Evolutionary conservation across 2,113 vertebrate genomes (phyloP), one percentile per base, ranked within the genome.

Genomic region (Tenebrosternarchus preto): DNA sequence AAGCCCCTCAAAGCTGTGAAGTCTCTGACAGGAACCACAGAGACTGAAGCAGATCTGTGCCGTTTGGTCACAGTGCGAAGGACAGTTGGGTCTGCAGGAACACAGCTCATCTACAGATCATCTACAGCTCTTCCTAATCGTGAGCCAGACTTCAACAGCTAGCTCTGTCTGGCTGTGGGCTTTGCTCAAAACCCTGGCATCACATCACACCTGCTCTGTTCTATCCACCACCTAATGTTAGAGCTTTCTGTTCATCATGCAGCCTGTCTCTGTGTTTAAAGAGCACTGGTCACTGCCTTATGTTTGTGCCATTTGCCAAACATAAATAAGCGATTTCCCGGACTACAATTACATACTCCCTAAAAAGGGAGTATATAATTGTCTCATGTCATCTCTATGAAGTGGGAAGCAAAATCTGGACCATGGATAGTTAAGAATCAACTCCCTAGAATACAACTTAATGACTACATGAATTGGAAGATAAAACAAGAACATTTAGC

Each of bases 41-140:
- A 85, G 72, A 82, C 76, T 75, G 80, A 85, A 85, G 83, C 61
- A n/a, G 22, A 57, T 46, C 66, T 11, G 27, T 53, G 57, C 82
- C 73, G 83, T 80, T 82, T 85, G 77, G 74, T 76, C 39, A 64
- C 36, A 20, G 59, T 77, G 73, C 77, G 24, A 17, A 12, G 16
- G 55, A 50, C 59, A 25, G 5, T 15, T 27, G 55, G 15, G 55
- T 60, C 55, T 75, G 20, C 76, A 56, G 50, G 27, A 76, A 57
- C 29, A 27, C 17, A 15, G 50, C 43, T 50, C 60, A 59, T 59
- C 43, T 59, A 27, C 17, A 15, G 50, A 29, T 50, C 60, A 59
- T 59, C 43, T 59, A 9, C 71, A 73, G 71, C 33, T 64, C 9
- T 1, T 39, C 31, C 24, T 72, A 73, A 64, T 72, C 64, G 74